Percentiles rank a stretch among this genome's conserved stretches.
These are phyloP conservation scores for Osmerus mordax DNA, from an alignment of 2,113 vertebrate species.

Conservation along the genomic window DNA sequence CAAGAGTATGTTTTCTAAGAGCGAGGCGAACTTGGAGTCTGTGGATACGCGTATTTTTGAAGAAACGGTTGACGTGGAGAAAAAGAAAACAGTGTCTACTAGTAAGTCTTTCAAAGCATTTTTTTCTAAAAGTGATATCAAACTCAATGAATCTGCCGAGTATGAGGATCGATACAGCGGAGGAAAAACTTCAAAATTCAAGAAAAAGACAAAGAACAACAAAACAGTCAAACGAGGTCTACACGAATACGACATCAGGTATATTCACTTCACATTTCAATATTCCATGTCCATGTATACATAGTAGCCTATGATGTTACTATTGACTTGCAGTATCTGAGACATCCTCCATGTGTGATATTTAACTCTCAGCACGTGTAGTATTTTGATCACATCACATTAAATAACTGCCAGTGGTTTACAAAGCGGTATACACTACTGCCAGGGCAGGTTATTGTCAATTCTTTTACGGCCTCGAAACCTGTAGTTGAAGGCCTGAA, in stretches of 20 bases:
- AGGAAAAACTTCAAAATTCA: constrained; percentile 49
- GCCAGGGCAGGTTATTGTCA: too few relatives aligned
- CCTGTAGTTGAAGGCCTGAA: too few relatives aligned
- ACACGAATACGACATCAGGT: constrained; percentile 43
- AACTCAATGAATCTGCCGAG: constrained; percentile 27
- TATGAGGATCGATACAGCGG: constrained; percentile 16
- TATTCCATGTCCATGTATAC: background rate
- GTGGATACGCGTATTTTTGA: background rate
- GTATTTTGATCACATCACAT: too few relatives aligned
- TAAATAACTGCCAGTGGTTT: too few relatives aligned
- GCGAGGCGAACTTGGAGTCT: background rate
- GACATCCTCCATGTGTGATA: too few relatives aligned
- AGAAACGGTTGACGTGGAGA: constrained; percentile 52
- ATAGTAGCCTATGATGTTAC: background rate
- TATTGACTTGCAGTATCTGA: background rate
- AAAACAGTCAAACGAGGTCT: background rate
- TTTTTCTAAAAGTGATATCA: constrained; percentile 63
- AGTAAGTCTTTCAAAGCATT: constrained; percentile 50
- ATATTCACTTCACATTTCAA: background rate
- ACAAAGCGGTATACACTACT: too few relatives aligned
- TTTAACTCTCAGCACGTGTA: too few relatives aligned
- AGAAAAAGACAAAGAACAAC: constrained; percentile 38
- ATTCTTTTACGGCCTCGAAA: too few relatives aligned
- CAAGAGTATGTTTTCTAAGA: background rate
- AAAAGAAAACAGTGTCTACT: constrained; percentile 24